phyloP scores from a whole-genome alignment of 2,797 vertebrate genomes.

The Erpetoichthys calabaricus region DNA sequence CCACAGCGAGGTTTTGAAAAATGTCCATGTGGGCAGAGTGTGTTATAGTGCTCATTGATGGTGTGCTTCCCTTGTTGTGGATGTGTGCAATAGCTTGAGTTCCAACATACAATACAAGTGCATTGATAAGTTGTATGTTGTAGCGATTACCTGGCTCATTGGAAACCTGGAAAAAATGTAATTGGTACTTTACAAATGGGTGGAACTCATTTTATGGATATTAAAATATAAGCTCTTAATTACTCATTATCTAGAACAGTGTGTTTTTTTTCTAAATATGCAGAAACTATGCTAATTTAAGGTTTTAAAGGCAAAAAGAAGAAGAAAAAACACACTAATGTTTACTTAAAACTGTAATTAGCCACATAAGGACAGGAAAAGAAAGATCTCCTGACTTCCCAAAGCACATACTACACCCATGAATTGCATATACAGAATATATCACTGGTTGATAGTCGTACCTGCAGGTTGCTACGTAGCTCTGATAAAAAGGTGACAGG shows the following conservation, averaged over 20 bases:
- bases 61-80: conserved; percentile 97
- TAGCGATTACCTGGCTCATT: conserved; percentile 96
- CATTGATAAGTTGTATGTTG: conserved; percentile 98
- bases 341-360: too few species aligned
- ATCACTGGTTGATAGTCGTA: conserved; percentile 22
- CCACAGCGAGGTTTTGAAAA: conserved; percentile 96
- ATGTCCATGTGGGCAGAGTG: conserved; percentile 99
- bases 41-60: conserved; percentile 98
- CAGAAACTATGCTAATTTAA: too few species aligned
- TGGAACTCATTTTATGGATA: not conserved
- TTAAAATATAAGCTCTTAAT: too few species aligned
- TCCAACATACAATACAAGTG: conserved; percentile 91
- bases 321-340: too few species aligned
- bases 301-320: too few species aligned
- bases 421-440: too few species aligned
- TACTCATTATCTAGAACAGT: too few species aligned
- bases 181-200: not conserved
- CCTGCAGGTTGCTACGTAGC: conserved; percentile 92
- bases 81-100: conserved; percentile 97
- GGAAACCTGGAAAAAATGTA: conserved; percentile 46
- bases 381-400: too few species aligned
- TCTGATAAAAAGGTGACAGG: conserved; percentile 95
- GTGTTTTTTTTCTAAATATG: too few species aligned
- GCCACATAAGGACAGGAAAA: too few species aligned
- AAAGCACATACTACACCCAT: too few species aligned